Conservation (phyloP, 2,888 invertebrate species). For the Charanyca ferruginea region DNA sequence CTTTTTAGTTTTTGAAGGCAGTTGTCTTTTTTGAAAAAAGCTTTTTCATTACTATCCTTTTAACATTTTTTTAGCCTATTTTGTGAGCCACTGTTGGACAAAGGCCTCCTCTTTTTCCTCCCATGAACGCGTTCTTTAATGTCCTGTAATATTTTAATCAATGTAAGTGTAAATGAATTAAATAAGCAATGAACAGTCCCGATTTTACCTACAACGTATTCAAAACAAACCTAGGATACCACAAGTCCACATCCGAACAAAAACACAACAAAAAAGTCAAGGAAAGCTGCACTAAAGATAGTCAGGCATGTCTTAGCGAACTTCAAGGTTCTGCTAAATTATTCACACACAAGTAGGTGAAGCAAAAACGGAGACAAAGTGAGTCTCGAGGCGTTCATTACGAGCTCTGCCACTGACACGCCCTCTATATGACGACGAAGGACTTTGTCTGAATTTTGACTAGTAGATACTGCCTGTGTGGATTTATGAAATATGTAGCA, state of each 20-base stretch:
- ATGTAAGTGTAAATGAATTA: too few species aligned
- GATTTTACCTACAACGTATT: neutral
- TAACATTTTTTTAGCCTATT: too few species aligned
- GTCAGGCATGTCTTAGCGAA: constrained; percentile 47
- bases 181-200: neutral
- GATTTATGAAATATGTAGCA: constrained; percentile 25
- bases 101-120: too few species aligned
- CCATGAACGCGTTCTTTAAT: too few species aligned
- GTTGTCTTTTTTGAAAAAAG: too few species aligned
- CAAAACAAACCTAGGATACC: neutral
- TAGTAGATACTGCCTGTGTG: constrained; percentile 11
- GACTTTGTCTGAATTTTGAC: constrained; percentile 53
- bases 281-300: constrained; percentile 42
- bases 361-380: constrained; percentile 81
- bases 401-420: constrained; percentile 65
- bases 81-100: too few species aligned
- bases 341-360: constrained; percentile 75
- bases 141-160: too few species aligned
- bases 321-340: constrained; percentile 68
- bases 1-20: too few species aligned
- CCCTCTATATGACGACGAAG: constrained; percentile 40
- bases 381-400: constrained; percentile 81
- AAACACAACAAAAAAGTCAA: constrained; percentile 18
- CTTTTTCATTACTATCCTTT: too few species aligned
- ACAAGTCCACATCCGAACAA: neutral